Conservation (phyloP, 2,797 vertebrate genomes). For the Coranthus polyacanthus region DNA sequence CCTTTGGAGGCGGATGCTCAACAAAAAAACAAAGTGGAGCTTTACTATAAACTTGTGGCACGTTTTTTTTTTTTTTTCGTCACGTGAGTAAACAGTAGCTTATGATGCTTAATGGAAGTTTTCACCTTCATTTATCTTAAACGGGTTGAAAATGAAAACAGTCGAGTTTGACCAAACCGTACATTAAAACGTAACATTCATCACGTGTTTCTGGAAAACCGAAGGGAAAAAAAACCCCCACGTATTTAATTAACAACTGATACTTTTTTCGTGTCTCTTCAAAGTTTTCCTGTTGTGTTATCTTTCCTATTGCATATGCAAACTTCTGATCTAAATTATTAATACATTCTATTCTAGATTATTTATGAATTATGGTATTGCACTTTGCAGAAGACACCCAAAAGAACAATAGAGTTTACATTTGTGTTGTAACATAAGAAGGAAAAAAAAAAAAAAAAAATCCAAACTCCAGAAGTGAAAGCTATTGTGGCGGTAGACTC, state of each 20-base stretch:
- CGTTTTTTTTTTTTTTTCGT: slow-evolving; percentile 22
- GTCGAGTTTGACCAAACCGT: slow-evolving; percentile 24
- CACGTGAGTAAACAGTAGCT: slow-evolving; percentile 7
- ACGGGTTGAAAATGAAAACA: background rate
- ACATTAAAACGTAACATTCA: slow-evolving; percentile 23
- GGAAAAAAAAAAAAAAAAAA: slow-evolving; percentile 23
- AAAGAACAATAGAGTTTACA: slow-evolving; percentile 42
- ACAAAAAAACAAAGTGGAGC: slow-evolving; percentile 22
- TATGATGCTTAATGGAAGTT: background rate
- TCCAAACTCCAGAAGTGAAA: slow-evolving; percentile 5
- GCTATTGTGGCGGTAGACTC: slow-evolving; percentile 22
- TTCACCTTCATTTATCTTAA: slow-evolving; percentile 8
- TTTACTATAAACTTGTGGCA: slow-evolving; percentile 12
- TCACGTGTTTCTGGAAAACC: background rate
- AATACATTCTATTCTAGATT: slow-evolving; percentile 47
- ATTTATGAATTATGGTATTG: slow-evolving; percentile 59
- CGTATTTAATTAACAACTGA: slow-evolving; percentile 18
- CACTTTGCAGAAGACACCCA: slow-evolving; percentile 36
- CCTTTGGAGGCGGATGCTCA: slow-evolving; percentile 28
- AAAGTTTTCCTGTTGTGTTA: slow-evolving; percentile 39
- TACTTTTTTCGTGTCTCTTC: slow-evolving; percentile 21
- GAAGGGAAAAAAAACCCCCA: too few species aligned
- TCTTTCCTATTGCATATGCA: slow-evolving; percentile 34
- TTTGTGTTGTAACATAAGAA: slow-evolving; percentile 21
- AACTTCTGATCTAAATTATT: slow-evolving; percentile 60